A percentile compares a stretch with the other conserved stretches of the same genome.
Conservation (phyloP, 2,888 invertebrate species). For the Escarpia spicata region DNA sequence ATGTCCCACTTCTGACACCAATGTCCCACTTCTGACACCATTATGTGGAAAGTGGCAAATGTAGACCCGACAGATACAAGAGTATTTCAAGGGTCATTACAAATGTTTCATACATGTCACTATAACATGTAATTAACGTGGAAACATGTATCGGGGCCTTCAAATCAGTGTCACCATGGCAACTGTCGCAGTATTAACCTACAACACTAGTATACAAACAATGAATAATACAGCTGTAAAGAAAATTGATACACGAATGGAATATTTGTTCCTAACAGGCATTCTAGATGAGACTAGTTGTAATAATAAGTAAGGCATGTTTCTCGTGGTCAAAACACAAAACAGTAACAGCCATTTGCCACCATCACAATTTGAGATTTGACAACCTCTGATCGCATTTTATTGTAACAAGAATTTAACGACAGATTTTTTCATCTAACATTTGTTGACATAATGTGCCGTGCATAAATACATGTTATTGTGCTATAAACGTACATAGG, state of each 20-base stretch:
- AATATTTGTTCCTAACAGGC: background rate
- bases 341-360: background rate
- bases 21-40: too few species aligned
- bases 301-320: background rate
- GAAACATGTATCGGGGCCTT: too few species aligned
- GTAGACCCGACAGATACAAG: too few species aligned
- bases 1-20: too few species aligned
- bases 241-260: background rate
- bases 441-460: background rate
- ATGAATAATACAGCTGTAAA: slow-evolving; percentile 9
- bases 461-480: background rate
- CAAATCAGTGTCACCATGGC: too few species aligned
- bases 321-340: background rate
- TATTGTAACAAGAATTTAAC: background rate
- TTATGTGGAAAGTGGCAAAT: too few species aligned
- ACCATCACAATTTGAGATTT: background rate
- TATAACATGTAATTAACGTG: too few species aligned
- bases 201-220: background rate
- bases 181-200: too few species aligned
- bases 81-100: too few species aligned
- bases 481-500: background rate
- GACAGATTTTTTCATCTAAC: background rate
- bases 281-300: background rate
- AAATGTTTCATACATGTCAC: too few species aligned
- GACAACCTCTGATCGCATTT: background rate